Conservation (phyloP, 1,140 invertebrate species). For the Drosophila novamexicana region DNA sequence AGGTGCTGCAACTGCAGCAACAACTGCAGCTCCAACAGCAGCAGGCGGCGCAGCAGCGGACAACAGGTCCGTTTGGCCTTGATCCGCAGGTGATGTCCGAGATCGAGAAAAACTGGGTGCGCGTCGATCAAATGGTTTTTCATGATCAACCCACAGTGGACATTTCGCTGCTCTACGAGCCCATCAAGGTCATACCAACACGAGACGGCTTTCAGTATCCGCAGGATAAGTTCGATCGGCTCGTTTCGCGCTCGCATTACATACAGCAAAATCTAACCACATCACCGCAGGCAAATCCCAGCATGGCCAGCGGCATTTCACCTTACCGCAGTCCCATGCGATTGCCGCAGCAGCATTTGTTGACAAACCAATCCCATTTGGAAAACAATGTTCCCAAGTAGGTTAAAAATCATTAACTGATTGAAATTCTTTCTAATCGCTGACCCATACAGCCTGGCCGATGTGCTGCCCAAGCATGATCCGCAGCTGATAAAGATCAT, state of each 20-base stretch:
- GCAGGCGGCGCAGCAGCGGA: slow-evolving; percentile 62
- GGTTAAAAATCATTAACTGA: not conserved
- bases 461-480: slow-evolving; percentile 81
- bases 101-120: slow-evolving; percentile 85
- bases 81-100: slow-evolving; percentile 88
- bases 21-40: slow-evolving; percentile 61
- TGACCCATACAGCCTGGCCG: slow-evolving; percentile 59
- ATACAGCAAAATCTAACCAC: slow-evolving; percentile 61
- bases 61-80: slow-evolving; percentile 89
- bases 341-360: slow-evolving; percentile 42
- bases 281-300: slow-evolving; percentile 48
- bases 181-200: slow-evolving; percentile 84
- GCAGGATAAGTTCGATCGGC: slow-evolving; percentile 85
- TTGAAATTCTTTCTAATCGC: not conserved
- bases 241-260: slow-evolving; percentile 65
- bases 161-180: slow-evolving; percentile 86
- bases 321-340: slow-evolving; percentile 73
- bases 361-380: slow-evolving; percentile 13
- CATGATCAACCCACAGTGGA: slow-evolving; percentile 85
- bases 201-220: slow-evolving; percentile 85
- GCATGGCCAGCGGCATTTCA: slow-evolving; percentile 48
- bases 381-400: slow-evolving; percentile 73
- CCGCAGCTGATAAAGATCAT: slow-evolving; percentile 81
- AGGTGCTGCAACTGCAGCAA: slow-evolving; percentile 63
- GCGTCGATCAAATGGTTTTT: slow-evolving; percentile 75